Percentiles rank a stretch among this genome's conserved stretches.
Evolutionary conservation across 2,113 vertebrate genomes (phyloP).

Genomic region (Charadrius vociferus): DNA sequence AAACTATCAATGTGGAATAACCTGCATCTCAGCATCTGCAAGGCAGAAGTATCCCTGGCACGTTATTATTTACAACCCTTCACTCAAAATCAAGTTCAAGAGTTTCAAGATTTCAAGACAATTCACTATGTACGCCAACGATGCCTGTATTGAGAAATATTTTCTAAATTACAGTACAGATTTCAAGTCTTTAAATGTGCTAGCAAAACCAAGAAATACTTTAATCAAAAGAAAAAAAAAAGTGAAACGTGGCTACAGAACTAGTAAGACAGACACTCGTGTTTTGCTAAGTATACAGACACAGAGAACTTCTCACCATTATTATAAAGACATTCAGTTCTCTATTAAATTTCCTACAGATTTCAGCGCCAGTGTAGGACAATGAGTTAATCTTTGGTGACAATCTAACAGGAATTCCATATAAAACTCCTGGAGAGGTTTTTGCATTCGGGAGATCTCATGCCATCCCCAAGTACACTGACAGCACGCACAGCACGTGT

Average conservation of each 20-base stretch:
- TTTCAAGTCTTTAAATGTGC: background rate
- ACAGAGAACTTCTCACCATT: background rate
- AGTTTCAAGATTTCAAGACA: background rate
- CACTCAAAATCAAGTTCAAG: background rate
- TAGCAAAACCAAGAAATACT: background rate
- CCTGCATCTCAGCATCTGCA: background rate
- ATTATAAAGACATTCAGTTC: background rate
- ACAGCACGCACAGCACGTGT: background rate
- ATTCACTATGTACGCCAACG: background rate
- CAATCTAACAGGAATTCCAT: background rate
- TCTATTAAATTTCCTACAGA: background rate
- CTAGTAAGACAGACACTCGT: background rate
- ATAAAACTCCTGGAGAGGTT: too few species aligned
- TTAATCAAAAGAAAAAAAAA: background rate
- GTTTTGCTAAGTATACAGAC: background rate
- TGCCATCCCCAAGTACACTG: accelerated
- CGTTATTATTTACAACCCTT: background rate
- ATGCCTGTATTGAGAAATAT: background rate
- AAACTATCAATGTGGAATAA: background rate
- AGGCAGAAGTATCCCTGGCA: background rate
- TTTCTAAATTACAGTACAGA: background rate
- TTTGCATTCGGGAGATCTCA: background rate
- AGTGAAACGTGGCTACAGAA: background rate
- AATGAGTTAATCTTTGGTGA: background rate
- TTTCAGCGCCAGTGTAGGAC: background rate